These are phyloP conservation scores for Metellina segmentata DNA, from an alignment of 2,888 invertebrate species.

Conservation along the genomic window DNA sequence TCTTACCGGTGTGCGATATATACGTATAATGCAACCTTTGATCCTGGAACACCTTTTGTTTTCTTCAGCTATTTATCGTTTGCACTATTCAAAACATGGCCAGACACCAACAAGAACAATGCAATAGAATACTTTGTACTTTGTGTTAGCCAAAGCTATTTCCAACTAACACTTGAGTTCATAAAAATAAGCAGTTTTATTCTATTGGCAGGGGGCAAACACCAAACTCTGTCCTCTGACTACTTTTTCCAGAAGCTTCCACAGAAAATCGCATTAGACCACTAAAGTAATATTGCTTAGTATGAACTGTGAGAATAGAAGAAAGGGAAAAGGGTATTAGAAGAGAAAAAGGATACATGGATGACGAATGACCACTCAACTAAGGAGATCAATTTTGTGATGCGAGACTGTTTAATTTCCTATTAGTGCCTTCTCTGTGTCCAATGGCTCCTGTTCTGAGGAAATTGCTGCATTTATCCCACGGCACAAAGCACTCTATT, in stretches of 20 bases:
- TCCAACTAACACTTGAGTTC: background rate
- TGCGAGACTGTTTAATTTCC: constrained; percentile 61
- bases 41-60: no score
- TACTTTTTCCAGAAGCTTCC: background rate
- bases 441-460: background rate
- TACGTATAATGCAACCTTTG: no score
- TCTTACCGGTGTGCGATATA: no score
- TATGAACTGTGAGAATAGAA: background rate
- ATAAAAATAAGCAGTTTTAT: no score
- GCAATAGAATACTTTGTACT: no score
- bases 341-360: background rate
- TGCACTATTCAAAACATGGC: no score
- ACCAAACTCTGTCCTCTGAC: background rate
- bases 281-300: background rate
- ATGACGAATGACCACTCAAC: constrained; percentile 54
- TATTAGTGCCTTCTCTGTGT: constrained; percentile 42
- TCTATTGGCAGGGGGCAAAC: no score
- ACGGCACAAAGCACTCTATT: background rate
- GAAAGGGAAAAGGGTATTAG: background rate
- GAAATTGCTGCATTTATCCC: constrained; percentile 32
- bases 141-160: background rate
- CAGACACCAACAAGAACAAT: no score
- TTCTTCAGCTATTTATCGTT: no score
- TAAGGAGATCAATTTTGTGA: constrained; percentile 52
- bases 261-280: constrained; percentile 56